These are phyloP conservation scores for Kryptopterus vitreolus DNA, from an alignment of 2,797 vertebrate species.

Conservation along the genomic window DNA sequence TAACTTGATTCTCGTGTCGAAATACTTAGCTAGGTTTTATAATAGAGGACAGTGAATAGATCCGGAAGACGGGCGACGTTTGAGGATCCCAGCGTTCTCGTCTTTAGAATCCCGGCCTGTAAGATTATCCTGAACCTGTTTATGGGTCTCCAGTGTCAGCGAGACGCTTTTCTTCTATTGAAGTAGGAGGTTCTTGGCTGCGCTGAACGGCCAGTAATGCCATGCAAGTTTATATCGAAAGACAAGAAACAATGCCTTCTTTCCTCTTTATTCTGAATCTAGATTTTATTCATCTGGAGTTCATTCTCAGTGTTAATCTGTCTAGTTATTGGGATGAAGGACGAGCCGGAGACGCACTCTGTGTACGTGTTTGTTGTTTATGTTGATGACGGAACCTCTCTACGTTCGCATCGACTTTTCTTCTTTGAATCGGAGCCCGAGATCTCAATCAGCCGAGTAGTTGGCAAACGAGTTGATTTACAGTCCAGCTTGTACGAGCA, in stretches of 20 bases:
- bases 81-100: not conserved
- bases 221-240: not conserved
- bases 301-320: not conserved
- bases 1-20: no score
- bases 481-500: constrained; percentile 21
- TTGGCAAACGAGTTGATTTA: constrained; percentile 47
- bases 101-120: not conserved
- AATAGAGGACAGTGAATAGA: not conserved
- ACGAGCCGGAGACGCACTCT: not conserved
- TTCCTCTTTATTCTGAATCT: not conserved
- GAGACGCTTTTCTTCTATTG: not conserved
- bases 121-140: not conserved
- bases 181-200: not conserved
- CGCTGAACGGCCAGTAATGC: not conserved
- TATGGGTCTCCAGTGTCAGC: not conserved
- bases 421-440: constrained; percentile 13
- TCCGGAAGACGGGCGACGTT: not conserved
- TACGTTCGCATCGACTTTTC: not conserved
- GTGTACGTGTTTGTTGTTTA: not conserved
- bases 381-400: constrained; percentile 9
- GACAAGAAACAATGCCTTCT: not conserved
- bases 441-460: constrained; percentile 48
- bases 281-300: not conserved
- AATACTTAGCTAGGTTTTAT: no score
- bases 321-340: not conserved